Conservation (phyloP, 1,140 invertebrate species). For the Maconellicoccus hirsutus region DNA sequence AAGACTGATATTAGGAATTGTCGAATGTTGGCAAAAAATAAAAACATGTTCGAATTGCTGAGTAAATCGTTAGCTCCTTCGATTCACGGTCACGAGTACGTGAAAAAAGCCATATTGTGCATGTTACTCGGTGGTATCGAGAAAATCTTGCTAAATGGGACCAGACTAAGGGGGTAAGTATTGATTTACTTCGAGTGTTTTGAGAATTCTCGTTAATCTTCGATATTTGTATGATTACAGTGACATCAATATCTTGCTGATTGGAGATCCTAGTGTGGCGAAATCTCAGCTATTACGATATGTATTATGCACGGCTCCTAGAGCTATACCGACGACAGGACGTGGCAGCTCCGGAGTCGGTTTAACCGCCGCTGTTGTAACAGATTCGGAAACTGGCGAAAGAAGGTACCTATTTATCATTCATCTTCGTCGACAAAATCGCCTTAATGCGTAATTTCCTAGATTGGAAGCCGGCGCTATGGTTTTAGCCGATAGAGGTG, state of each 20-base stretch:
- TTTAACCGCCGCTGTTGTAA: conserved; percentile 95
- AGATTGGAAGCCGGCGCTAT: conserved; percentile 96
- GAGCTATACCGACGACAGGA: conserved; percentile 94
- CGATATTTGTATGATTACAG: too few relatives aligned
- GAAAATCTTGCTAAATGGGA: conserved; percentile 90
- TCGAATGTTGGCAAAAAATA: conserved; percentile 68
- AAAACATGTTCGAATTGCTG: conserved; percentile 83
- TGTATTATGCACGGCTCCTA: conserved; percentile 82
- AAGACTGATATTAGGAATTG: conserved; percentile 82
- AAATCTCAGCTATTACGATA: conserved; percentile 96
- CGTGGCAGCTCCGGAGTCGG: conserved; percentile 88
- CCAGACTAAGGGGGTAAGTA: conserved; percentile 76
- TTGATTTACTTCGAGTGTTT: too few relatives aligned
- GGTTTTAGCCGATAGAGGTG: conserved; percentile 95
- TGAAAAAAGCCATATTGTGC: conserved; percentile 95
- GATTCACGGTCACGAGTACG: conserved; percentile 93
- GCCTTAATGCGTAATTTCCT: conserved; percentile 28
- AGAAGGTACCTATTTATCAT: conserved; percentile 38
- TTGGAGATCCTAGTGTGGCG: conserved; percentile 97
- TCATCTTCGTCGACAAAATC: background rate
- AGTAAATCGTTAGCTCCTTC: conserved; percentile 90
- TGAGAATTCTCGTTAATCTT: background rate
- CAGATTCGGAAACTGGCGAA: conserved; percentile 87
- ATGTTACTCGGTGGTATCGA: conserved; percentile 90
- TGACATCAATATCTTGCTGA: conserved; percentile 93